Evolutionary conservation across 2,888 invertebrate genomes (phyloP), one percentile per base, ranked within the genome.

Genomic region (Ennomos fuscantarius): DNA sequence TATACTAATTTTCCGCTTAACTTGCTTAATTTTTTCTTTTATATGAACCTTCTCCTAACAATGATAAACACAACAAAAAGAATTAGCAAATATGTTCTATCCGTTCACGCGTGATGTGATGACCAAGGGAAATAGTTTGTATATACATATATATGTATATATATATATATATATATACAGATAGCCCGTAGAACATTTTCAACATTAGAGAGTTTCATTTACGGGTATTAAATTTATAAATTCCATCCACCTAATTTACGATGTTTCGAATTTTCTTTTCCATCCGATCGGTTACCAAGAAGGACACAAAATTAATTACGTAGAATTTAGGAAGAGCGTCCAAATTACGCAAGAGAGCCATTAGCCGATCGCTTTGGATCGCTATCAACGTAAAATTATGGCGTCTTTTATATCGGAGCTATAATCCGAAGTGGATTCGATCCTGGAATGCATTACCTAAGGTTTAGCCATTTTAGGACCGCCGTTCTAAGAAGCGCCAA

Each of bases 331-430:
- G 53, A 60, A 65, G 57, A 69, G 61, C 60, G 67, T 70, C 72
- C 60, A 61, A 70, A 76, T 79, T 72, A 73, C 67, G 70, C 71
- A 68, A 79, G 72, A 70, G 65, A 57, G 55, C 67, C 60, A 75
- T 70, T 69, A 68, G 66, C 56, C 69, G 73, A 73, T 78, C 61
- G 63, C 71, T 72, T 73, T 62, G 76, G 86, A 86, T 86, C 73
- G 71, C 80, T 87, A 90, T 90, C 90, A 53, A 74, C 49, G 66
- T 63, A 85, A 86, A 89, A 88, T 88, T 86, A 89, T 89, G 86
- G 89, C 84, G 82, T 84, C 81, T 79, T 81, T 82, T 84, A 82
- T 79, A 79, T 82, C 76, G 79, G 66, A 64, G 75, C 75, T 79
- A 81, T 81, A 83, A 85, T 63, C 37, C 56, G 33, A 43, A 12